Conservation (phyloP, 2,888 invertebrate species). For the Leptodirus hochenwartii region DNA sequence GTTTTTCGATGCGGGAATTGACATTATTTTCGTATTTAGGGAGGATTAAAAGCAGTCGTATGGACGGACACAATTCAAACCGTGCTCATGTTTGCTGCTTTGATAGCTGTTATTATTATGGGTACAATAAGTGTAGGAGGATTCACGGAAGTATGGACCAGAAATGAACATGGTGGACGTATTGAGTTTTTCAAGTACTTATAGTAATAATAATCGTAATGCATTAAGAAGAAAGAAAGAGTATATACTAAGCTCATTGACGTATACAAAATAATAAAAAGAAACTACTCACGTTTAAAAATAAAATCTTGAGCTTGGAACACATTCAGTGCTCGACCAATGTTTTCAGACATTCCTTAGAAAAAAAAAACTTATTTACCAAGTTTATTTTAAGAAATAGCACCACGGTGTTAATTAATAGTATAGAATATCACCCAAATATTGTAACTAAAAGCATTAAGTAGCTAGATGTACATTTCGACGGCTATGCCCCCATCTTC, state of each 20-base stretch:
- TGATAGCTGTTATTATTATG: conserved; percentile 43
- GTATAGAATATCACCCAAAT: no score
- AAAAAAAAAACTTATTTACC: no score
- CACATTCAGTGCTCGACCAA: no score
- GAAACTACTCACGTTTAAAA: no score
- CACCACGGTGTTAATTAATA: no score
- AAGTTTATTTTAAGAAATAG: no score
- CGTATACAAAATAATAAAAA: no score
- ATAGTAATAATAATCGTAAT: conserved; percentile 3
- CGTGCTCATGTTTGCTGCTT: conserved; percentile 51
- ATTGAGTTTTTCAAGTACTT: conserved; percentile 56
- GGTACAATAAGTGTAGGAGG: conserved; percentile 51
- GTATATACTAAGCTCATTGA: not conserved
- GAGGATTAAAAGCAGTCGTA: conserved; percentile 60
- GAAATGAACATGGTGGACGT: conserved; percentile 40
- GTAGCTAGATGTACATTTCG: no score
- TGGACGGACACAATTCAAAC: conserved; percentile 69
- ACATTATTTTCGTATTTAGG: conserved; percentile 29
- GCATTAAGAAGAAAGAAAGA: not conserved
- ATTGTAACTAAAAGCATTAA: no score
- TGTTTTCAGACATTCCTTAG: no score
- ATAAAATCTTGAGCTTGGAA: not conserved
- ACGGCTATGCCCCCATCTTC: no score
- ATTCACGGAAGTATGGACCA: conserved; percentile 37
- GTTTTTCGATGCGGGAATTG: not conserved